Evolutionary conservation across 1,140 invertebrate genomes (phyloP).

Genomic region (Laupala kohalensis): DNA sequence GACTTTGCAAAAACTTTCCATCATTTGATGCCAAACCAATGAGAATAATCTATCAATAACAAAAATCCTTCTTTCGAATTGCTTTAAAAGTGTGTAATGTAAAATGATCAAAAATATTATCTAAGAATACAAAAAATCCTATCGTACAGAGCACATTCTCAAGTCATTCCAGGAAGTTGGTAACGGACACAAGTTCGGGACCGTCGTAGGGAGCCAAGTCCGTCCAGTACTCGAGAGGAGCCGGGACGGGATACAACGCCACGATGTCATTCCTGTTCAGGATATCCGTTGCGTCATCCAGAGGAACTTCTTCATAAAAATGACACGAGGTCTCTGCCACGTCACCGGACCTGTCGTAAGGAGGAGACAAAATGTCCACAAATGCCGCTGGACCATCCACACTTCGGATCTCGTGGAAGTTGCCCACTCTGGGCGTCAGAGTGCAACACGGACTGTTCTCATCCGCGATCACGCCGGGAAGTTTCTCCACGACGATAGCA

Average conservation of each 20-base stretch:
- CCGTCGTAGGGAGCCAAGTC: conserved; percentile 9
- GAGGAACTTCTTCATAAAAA: conserved; percentile 27
- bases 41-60: too few relatives aligned
- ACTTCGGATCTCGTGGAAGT: conserved; percentile 71
- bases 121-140: too few relatives aligned
- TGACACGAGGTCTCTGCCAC: conserved; percentile 29
- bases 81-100: too few relatives aligned
- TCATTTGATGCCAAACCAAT: too few relatives aligned
- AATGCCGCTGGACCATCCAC: conserved; percentile 66
- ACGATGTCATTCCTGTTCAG: background rate
- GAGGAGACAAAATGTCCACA: conserved; percentile 80
- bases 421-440: conserved; percentile 58
- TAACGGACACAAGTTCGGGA: too few relatives aligned
- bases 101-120: too few relatives aligned
- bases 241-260: conserved; percentile 1
- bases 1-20: too few relatives aligned
- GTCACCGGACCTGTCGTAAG: conserved; percentile 51
- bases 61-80: too few relatives aligned
- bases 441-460: conserved; percentile 38
- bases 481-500: conserved; percentile 29
- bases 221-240: conserved; percentile 11
- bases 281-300: background rate
- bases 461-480: conserved; percentile 22
- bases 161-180: too few relatives aligned
- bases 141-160: too few relatives aligned